phyloP scores from a whole-genome alignment of 1,140 invertebrate species.

The Parapsyche elsis region DNA sequence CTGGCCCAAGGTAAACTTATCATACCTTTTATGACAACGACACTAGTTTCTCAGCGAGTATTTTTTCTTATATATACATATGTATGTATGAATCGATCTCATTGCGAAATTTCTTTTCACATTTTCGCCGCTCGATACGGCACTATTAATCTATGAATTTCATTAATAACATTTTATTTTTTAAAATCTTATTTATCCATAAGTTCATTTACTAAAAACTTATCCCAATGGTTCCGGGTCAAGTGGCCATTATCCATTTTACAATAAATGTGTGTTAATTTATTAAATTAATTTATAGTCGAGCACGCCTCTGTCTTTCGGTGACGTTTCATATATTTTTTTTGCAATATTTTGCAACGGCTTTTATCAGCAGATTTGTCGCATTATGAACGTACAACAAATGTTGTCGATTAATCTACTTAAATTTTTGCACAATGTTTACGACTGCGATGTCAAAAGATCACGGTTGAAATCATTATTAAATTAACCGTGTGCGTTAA shows the following conservation, averaged over 20 bases:
- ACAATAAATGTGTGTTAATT: background rate
- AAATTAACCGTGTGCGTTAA: background rate
- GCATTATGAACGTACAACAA: no score
- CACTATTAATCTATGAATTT: no score
- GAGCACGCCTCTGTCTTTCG: background rate
- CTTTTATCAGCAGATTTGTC: background rate
- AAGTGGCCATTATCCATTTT: no score
- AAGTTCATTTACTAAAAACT: no score
- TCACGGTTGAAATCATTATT: conserved; percentile 11
- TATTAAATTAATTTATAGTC: no score
- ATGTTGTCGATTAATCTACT: no score
- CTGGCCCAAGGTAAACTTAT: conserved; percentile 45
- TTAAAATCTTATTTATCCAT: no score
- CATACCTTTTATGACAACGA: conserved; percentile 44
- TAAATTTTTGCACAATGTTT: background rate
- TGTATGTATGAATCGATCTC: no score
- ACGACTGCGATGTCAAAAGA: conserved; percentile 12
- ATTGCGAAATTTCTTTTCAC: no score
- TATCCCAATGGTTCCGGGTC: no score
- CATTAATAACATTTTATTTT: background rate
- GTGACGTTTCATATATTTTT: background rate
- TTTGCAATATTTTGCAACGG: background rate
- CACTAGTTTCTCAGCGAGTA: conserved; percentile 35
- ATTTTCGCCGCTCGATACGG: no score
- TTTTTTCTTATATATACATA: no score